These are phyloP conservation scores for Myodes glareolus DNA, from an alignment of 2,113 vertebrate species.

Conservation along the genomic window DNA sequence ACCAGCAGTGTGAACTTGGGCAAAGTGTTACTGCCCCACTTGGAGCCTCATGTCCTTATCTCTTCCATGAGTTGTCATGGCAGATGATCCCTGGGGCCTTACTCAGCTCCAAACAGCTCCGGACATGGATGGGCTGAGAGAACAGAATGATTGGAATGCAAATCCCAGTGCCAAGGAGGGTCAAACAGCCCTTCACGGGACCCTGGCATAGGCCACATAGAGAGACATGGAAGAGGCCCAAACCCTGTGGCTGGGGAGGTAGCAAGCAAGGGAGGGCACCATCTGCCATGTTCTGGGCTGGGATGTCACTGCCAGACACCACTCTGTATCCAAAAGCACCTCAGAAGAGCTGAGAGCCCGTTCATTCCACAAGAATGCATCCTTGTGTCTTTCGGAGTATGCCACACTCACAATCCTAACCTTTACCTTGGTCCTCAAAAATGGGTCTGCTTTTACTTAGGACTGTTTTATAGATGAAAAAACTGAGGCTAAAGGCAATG, in stretches of 20 bases:
- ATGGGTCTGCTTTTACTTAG: background rate
- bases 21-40: background rate
- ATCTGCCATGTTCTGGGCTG: background rate
- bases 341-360: background rate
- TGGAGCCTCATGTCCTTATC: constrained; percentile 21
- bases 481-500: background rate
- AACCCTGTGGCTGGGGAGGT: background rate
- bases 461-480: constrained; percentile 25
- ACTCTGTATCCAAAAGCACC: background rate
- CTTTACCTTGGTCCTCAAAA: background rate
- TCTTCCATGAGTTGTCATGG: background rate
- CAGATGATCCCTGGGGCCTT: constrained; percentile 53
- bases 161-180: constrained; percentile 52
- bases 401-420: background rate
- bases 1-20: background rate
- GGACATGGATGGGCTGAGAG: constrained; percentile 55
- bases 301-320: background rate
- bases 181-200: constrained; percentile 61
- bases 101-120: constrained; percentile 44
- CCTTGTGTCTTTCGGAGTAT: background rate
- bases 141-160: constrained; percentile 75
- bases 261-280: background rate
- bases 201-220: constrained; percentile 14
- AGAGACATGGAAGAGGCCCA: constrained; percentile 22
- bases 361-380: background rate